Base-by-base conservation (phyloP, 2,888 invertebrate genomes). In the Limenitis arthemis region DNA sequence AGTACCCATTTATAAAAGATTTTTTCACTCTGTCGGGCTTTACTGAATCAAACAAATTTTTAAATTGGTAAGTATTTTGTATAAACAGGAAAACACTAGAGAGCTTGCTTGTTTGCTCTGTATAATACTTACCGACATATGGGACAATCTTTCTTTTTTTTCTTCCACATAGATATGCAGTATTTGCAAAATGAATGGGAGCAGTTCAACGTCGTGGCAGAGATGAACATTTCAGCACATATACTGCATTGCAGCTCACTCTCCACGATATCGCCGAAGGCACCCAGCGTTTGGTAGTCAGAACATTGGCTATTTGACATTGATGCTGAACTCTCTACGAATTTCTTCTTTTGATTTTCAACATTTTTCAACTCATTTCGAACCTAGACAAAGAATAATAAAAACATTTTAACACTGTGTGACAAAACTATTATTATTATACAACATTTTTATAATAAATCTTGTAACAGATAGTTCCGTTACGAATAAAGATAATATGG, bases 241-340 rank as follows among this genome's bases (percentile, higher is more conserved):
- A 94, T 90, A 57, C 90, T 89, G 70, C 94, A 94, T 62, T 91
- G 91, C 30, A 94, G 77, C 67, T 94, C 93, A 61, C 87, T 87
- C 64, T 93, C 90, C 86, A 92, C 85, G 11, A 90, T 82, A 58
- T 89, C 80, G 11, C 88, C 80, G 5, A 89, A 83, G 63, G 87
- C 80, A 0, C 65, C 68, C 1, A 80, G 54, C 0, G 74, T 68
- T 6, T n/a, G n/a, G n/a, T n/a, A n/a, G n/a, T 76, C 76, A 0
- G 76, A 72, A 0, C 71, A 58, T 1, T 56, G 53, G 2, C 51
- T 44, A 1, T 50, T 49, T n/a, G 43, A 33, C 0, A 66, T 68
- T 0, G 60, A 49, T 4, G 60, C 49, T 20, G 63, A 61, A 0
- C 71, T 60, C 30, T 66, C 74, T 46, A 81, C 55, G 6, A 73